phyloP scores from a whole-genome alignment of 2,797 vertebrate species.

The Periophthalmus magnuspinnatus region DNA sequence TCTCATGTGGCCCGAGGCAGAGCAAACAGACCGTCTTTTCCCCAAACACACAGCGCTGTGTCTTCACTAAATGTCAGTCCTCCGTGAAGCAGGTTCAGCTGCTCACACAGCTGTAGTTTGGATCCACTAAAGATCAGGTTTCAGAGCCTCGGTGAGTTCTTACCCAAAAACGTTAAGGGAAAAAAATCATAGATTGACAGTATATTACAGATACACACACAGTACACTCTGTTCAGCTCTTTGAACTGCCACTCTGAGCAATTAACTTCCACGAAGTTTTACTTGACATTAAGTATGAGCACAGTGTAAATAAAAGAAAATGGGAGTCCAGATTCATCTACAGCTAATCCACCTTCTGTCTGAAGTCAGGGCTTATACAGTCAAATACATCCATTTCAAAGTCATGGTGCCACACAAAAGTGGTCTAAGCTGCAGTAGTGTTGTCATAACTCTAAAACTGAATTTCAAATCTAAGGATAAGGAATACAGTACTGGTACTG shows the following conservation, averaged over 20 bases:
- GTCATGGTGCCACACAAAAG: no score
- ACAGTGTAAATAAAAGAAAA: neutral
- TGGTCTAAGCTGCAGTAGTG: no score
- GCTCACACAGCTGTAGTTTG: conserved; percentile 15
- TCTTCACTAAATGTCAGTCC: conserved; percentile 40
- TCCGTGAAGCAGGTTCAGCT: conserved; percentile 51
- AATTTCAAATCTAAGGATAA: no score
- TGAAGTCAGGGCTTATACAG: no score
- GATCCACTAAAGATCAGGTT: neutral
- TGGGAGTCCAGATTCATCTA: neutral
- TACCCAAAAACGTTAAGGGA: neutral
- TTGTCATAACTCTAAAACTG: no score
- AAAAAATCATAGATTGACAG: no score
- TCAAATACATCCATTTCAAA: no score
- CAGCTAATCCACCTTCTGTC: no score
- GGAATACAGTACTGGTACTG: no score
- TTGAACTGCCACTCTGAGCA: neutral
- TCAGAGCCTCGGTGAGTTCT: neutral
- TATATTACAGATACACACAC: no score
- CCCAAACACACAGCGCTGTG: conserved; percentile 42
- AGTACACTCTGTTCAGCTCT: no score
- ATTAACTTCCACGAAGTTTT: neutral
- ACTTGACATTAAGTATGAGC: neutral
- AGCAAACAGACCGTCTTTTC: conserved; percentile 56
- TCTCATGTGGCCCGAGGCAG: conserved; percentile 54